Evolutionary conservation across 2,113 vertebrate genomes (phyloP).

Genomic region (Etia nguti): DNA sequence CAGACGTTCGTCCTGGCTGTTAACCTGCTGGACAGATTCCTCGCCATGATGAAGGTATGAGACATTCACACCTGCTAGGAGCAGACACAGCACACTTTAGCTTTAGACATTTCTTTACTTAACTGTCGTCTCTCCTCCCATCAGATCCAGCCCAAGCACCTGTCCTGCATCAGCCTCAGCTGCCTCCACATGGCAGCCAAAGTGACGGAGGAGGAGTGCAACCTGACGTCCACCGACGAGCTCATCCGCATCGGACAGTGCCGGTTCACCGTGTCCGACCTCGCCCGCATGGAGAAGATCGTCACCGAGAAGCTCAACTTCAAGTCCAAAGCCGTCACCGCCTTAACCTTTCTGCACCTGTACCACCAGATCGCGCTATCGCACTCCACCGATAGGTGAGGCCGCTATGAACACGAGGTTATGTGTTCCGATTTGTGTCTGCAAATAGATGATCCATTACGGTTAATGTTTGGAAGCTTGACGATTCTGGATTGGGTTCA

Average conservation of each 20-base stretch:
- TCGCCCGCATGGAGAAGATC: conserved; percentile 94
- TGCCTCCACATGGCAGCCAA: conserved; percentile 89
- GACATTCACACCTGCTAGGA: background rate
- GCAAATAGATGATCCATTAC: background rate
- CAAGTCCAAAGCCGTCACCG: conserved; percentile 92
- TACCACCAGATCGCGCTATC: conserved; percentile 84
- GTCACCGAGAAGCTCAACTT: conserved; percentile 91
- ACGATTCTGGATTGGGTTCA: background rate
- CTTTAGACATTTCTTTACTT: background rate
- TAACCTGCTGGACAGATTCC: conserved; percentile 94
- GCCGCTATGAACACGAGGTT: background rate
- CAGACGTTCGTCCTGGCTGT: conserved; percentile 94
- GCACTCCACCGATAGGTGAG: conserved; percentile 87
- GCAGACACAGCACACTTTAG: background rate
- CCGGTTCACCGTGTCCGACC: conserved; percentile 92
- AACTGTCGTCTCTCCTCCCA: background rate
- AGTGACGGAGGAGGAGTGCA: conserved; percentile 85
- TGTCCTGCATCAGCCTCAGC: conserved; percentile 93
- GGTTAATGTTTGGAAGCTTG: background rate
- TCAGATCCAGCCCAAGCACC: conserved; percentile 92
- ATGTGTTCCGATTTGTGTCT: background rate
- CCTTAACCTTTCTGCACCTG: conserved; percentile 97
- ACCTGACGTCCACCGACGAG: conserved; percentile 82
- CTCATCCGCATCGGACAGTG: conserved; percentile 96
- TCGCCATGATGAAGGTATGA: conserved; percentile 93